Evolutionary conservation across 2,113 vertebrate genomes (phyloP), one percentile per base, ranked within the genome.

Genomic region (Pterophyllum scalare): DNA sequence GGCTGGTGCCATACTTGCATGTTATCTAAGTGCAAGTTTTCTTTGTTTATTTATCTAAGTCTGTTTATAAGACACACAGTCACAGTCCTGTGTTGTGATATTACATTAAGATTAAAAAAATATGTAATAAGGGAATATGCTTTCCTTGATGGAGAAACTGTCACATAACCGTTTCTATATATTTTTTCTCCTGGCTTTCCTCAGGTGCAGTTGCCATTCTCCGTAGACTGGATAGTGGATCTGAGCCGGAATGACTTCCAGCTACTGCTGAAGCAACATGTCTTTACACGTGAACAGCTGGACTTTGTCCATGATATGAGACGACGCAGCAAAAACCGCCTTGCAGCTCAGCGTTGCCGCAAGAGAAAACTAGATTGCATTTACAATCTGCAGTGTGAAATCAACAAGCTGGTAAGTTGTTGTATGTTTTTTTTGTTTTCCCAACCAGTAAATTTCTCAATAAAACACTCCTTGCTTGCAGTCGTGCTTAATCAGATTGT

Each of bases 281-380:
- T 87, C 20, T 93, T 99, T 49, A 97, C 96, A 7, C 95, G 92
- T 5, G 97, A 99, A 59, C 98, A 99, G 77, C 94, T 98, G 79
- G 97, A 99, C 35, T 97, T 97, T 35, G 97, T 99, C 88, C 97
- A 99, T 0, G 97, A 99, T 33, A 96, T 99, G 86, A 96, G 98
- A 20, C 96, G 98, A 2, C 96, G 98, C 74, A 98, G 97, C 91
- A 99, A 99, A 89, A 99, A 99, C 80, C 96, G 98, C 54, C 97
- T 98, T 5, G 98, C 98, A 0, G 98, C 98, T 0, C 97, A 97
- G 59, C 97, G 98, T 31, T 99, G 98, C 89, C 97, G 98, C 79
- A 99, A 99, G 92, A 96, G 98, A 78, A 99, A 99, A 59, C 96
- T 99, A 1, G 98, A 99, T 92, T 99, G 98, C 89, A 98, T 99